Evolutionary conservation across 2,888 invertebrate species (phyloP).

Genomic region (Pristionchus entomophagus): DNA sequence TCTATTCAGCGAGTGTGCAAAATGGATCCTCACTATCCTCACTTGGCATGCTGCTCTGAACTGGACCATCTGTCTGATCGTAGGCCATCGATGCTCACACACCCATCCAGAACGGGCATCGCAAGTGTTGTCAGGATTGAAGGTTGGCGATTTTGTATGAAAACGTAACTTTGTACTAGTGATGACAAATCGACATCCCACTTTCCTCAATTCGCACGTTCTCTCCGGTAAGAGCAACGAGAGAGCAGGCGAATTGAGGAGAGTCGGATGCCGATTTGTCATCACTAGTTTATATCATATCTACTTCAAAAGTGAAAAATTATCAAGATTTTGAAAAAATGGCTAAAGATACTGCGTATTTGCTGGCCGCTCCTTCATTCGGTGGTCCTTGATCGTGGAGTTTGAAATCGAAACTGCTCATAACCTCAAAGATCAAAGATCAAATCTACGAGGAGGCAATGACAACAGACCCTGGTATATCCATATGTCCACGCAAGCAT

Average conservation of each 20-base stretch:
- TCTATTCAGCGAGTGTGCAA: no score
- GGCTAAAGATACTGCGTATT: slow-evolving; percentile 55
- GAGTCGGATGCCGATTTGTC: no score
- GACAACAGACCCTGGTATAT: slow-evolving; percentile 3
- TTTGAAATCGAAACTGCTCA: slow-evolving; percentile 87
- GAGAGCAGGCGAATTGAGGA: no score
- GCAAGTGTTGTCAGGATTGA: slow-evolving; percentile 84
- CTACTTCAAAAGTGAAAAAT: no score
- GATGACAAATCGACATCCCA: no score
- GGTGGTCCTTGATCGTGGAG: slow-evolving; percentile 72
- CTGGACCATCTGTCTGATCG: slow-evolving; percentile 65
- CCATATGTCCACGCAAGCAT: slow-evolving; percentile 90
- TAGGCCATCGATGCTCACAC: slow-evolving; percentile 76
- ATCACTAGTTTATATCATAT: no score
- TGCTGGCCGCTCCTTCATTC: slow-evolving; percentile 57
- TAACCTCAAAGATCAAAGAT: slow-evolving; percentile 81
- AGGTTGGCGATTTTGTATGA: slow-evolving; percentile 75
- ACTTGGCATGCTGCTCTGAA: slow-evolving; percentile 60
- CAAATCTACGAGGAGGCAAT: not conserved
- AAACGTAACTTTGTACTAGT: no score
- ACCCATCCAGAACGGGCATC: slow-evolving; percentile 75
- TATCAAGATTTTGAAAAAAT: no score
- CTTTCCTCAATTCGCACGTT: no score
- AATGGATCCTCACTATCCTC: no score
- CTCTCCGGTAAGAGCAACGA: no score